These are phyloP conservation scores for Aulostomus chinensis DNA, from an alignment of 2,797 vertebrate species.

Conservation along the genomic window DNA sequence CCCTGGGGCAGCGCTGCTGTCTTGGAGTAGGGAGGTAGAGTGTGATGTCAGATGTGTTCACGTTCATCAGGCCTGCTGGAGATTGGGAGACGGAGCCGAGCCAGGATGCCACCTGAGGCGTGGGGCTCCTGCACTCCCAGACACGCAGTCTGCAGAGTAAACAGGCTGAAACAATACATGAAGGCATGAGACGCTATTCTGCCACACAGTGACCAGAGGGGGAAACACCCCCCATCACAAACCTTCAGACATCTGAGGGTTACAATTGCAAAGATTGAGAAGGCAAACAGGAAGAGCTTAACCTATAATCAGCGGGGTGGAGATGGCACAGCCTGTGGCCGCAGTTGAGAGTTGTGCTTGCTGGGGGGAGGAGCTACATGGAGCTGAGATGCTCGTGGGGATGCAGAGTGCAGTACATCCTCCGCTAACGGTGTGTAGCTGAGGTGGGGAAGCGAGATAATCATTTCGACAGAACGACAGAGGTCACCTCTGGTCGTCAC, in stretches of 20 bases:
- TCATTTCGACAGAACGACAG: slow-evolving; percentile 46
- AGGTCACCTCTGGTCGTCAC: slow-evolving; percentile 25
- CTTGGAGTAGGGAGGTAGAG: slow-evolving; percentile 31
- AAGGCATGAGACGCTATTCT: slow-evolving; percentile 17
- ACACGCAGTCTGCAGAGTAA: slow-evolving; percentile 22
- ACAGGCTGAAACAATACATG: slow-evolving; percentile 49
- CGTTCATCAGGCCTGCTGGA: slow-evolving; percentile 64
- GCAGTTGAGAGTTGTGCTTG: neutral
- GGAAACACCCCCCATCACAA: neutral
- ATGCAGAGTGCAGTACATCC: too few species aligned
- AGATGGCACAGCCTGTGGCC: slow-evolving; percentile 26
- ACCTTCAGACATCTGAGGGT: slow-evolving; percentile 21
- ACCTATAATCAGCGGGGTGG: slow-evolving; percentile 38
- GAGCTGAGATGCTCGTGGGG: slow-evolving; percentile 9
- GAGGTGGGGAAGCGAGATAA: slow-evolving; percentile 33
- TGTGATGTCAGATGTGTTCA: slow-evolving; percentile 66
- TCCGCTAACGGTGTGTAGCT: slow-evolving; percentile 25
- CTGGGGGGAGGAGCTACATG: slow-evolving; percentile 7
- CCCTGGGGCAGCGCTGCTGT: slow-evolving; percentile 40
- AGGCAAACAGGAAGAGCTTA: slow-evolving; percentile 15
- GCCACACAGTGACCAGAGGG: slow-evolving; percentile 23
- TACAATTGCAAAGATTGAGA: slow-evolving; percentile 27
- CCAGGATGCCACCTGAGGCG: slow-evolving; percentile 49
- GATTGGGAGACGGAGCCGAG: slow-evolving; percentile 56
- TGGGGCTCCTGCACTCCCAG: slow-evolving; percentile 9